Conservation (phyloP, 2,113 vertebrate genomes). For the Sus scrofa region DNA sequence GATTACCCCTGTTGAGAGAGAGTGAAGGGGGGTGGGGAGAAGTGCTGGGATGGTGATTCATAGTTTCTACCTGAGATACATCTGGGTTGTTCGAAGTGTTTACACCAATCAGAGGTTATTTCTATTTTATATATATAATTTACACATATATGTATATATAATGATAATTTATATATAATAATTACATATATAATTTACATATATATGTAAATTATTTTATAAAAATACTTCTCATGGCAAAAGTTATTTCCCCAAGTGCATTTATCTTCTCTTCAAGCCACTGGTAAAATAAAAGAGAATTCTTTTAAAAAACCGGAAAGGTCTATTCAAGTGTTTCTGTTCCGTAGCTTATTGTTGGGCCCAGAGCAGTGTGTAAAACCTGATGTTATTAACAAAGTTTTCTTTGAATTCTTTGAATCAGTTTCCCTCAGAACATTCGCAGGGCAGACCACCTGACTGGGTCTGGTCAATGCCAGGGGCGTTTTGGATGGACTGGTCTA, state of each 20-base stretch:
- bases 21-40: background rate
- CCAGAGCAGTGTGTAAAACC: background rate
- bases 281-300: background rate
- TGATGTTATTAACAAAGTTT: background rate
- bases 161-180: too few species aligned
- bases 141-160: background rate
- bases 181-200: background rate
- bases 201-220: background rate
- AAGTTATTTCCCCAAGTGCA: background rate
- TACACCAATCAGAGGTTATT: background rate
- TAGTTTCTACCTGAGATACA: background rate
- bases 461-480: background rate
- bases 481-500: background rate
- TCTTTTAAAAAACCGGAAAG: background rate
- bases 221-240: background rate
- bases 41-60: too few species aligned
- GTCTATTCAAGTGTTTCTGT: background rate
- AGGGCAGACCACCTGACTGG: background rate
- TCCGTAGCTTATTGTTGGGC: background rate
- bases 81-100: background rate
- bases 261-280: background rate
- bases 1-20: background rate
- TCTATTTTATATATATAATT: background rate
- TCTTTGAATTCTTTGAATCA: background rate
- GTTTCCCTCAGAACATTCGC: background rate